phyloP scores from a whole-genome alignment of 2,797 vertebrate species.

The Scolopax bukidnonensis region DNA sequence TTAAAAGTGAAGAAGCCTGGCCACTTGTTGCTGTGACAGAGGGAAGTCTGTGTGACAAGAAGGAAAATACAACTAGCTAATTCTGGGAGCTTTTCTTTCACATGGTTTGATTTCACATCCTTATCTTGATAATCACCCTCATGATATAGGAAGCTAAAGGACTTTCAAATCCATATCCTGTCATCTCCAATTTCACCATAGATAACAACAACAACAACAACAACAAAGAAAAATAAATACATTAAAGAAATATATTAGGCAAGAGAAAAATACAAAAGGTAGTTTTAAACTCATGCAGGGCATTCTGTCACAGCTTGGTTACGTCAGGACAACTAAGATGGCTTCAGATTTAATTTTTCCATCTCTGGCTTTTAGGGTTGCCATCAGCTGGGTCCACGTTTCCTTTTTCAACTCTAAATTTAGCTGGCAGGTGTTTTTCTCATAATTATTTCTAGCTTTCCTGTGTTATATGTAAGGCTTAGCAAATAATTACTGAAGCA shows the following conservation, averaged over 20 bases:
- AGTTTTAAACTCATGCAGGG: neutral
- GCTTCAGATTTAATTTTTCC: neutral
- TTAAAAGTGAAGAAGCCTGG: neutral
- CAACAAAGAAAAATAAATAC: neutral
- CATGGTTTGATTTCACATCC: conserved; percentile 38
- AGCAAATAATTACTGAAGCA: neutral
- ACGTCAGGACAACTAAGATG: neutral
- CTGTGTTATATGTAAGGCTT: neutral
- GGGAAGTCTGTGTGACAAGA: neutral
- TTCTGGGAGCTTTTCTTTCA: conserved; percentile 16
- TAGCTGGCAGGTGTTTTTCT: neutral
- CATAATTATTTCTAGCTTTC: neutral
- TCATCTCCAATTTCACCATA: neutral
- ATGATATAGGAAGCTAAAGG: neutral
- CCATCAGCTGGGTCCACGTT: neutral
- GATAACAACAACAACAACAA: neutral
- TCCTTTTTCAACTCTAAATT: neutral
- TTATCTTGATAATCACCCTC: neutral
- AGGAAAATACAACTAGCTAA: neutral
- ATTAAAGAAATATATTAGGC: neutral
- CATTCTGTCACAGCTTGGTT: neutral
- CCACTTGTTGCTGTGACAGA: neutral
- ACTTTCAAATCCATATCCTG: conserved; percentile 9
- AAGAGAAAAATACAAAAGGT: neutral
- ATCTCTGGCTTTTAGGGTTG: neutral